phyloP scores from a whole-genome alignment of 2,797 vertebrate genomes.

The Gymnoscopelus braueri region DNA sequence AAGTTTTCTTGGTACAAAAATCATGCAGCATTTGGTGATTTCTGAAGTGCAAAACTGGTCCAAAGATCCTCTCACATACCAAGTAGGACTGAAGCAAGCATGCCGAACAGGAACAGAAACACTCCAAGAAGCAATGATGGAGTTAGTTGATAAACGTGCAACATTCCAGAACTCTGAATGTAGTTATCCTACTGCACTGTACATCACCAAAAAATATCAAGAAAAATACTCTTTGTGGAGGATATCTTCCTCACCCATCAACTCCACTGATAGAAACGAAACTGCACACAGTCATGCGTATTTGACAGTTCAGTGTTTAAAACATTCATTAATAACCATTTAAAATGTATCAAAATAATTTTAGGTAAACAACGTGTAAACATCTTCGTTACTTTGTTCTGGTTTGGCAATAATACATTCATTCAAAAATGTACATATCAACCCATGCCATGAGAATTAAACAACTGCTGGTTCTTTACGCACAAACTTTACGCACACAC shows the following conservation, averaged over 20 bases:
- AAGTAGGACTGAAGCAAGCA: constrained; percentile 61
- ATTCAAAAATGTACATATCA: constrained; percentile 52
- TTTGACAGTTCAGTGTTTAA: constrained; percentile 41
- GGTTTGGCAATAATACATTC: constrained; percentile 71
- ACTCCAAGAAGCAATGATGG: constrained; percentile 59
- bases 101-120: constrained; percentile 71
- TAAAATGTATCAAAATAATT: constrained; percentile 37
- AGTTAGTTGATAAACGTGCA: constrained; percentile 70
- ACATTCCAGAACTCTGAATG: constrained; percentile 39
- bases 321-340: constrained; percentile 51
- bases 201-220: constrained; percentile 34
- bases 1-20: constrained; percentile 78
- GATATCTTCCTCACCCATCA: constrained; percentile 50
- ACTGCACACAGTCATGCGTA: constrained; percentile 70
- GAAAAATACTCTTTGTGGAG: constrained; percentile 56
- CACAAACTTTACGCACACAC: constrained; percentile 74
- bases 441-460: constrained; percentile 58
- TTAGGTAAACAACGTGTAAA: constrained; percentile 82
- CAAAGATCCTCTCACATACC: constrained; percentile 69
- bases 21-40: constrained; percentile 80
- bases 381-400: constrained; percentile 74
- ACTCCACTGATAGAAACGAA: constrained; percentile 52
- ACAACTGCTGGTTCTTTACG: constrained; percentile 67
- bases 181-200: constrained; percentile 33
- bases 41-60: constrained; percentile 80